Conservation (phyloP, 30 jellyfish, hydroid and myxozoan genomes). For the Cassiopea xamachana region DNA sequence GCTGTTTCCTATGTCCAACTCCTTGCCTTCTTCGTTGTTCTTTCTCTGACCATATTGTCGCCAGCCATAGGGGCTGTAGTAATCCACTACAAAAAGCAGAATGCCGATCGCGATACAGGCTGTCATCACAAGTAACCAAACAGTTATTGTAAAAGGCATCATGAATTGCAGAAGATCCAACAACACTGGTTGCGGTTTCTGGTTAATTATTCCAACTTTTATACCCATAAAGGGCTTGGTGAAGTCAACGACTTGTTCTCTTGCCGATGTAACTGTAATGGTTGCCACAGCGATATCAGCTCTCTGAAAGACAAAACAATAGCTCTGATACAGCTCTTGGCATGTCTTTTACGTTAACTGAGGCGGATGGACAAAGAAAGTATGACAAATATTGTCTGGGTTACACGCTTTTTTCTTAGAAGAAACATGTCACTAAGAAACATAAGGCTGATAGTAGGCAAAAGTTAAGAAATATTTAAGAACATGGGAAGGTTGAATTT, state of each 20-base stretch:
- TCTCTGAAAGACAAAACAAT: conserved; percentile 31
- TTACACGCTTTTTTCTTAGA: too few species aligned
- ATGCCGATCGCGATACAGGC: conserved; percentile 40
- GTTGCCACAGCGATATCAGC: conserved; percentile 76
- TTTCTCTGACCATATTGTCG: conserved; percentile 31
- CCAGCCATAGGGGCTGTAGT: conserved; percentile 72
- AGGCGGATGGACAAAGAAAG: too few species aligned
- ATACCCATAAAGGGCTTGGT: conserved; percentile 52
- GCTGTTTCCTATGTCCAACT: conserved; percentile 32
- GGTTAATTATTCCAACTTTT: conserved; percentile 5
- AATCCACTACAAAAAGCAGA: conserved; percentile 36
- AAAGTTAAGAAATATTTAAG: too few species aligned
- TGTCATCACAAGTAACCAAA: conserved; percentile 39
- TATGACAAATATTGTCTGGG: too few species aligned
- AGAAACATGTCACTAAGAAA: too few species aligned
- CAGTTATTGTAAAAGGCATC: conserved; percentile 57
- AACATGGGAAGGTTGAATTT: too few species aligned
- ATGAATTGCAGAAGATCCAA: conserved; percentile 52
- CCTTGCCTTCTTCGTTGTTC: conserved; percentile 48
- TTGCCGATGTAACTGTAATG: conserved; percentile 36
- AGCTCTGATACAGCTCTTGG: background rate
- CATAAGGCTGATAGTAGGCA: too few species aligned
- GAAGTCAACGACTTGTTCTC: conserved; percentile 43
- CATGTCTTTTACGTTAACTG: too few species aligned
- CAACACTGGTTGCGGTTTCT: background rate